A percentile compares a stretch with the other conserved stretches of the same genome.
phyloP scores from a whole-genome alignment of 1,140 invertebrate species.

The Diabrotica undecimpunctata region DNA sequence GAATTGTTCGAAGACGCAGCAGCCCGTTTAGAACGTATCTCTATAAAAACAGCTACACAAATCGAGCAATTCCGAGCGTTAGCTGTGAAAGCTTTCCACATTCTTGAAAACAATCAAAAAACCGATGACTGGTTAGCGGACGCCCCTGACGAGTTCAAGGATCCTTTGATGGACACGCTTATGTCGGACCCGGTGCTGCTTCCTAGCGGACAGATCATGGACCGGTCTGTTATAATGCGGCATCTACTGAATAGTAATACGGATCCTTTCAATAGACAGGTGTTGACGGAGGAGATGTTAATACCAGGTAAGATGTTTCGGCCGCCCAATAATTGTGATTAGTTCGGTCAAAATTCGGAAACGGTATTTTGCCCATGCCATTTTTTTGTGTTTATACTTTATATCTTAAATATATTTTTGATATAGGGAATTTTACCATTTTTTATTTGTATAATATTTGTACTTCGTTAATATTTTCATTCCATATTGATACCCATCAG shows the following conservation, averaged over 20 bases:
- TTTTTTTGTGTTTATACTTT: too few relatives aligned
- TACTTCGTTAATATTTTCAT: too few relatives aligned
- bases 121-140: constrained; percentile 90
- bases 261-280: constrained; percentile 96
- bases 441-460: too few relatives aligned
- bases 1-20: constrained; percentile 90
- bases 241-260: constrained; percentile 94
- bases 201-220: constrained; percentile 94
- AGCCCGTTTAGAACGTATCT: constrained; percentile 69
- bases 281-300: constrained; percentile 84
- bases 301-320: constrained; percentile 62
- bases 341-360: too few relatives aligned
- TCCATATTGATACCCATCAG: too few relatives aligned
- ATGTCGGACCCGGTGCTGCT: constrained; percentile 95
- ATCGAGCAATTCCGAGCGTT: constrained; percentile 80
- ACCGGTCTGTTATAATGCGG: constrained; percentile 86
- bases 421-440: too few relatives aligned
- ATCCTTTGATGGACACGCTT: constrained; percentile 95
- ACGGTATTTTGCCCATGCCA: too few relatives aligned
- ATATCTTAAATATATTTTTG: too few relatives aligned
- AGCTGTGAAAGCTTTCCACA: constrained; percentile 73
- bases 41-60: constrained; percentile 79
- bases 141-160: constrained; percentile 95
- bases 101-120: constrained; percentile 77
- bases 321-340: too few relatives aligned